Base-by-base conservation (phyloP, 2,888 invertebrate genomes). In the Andrena bicolor region DNA sequence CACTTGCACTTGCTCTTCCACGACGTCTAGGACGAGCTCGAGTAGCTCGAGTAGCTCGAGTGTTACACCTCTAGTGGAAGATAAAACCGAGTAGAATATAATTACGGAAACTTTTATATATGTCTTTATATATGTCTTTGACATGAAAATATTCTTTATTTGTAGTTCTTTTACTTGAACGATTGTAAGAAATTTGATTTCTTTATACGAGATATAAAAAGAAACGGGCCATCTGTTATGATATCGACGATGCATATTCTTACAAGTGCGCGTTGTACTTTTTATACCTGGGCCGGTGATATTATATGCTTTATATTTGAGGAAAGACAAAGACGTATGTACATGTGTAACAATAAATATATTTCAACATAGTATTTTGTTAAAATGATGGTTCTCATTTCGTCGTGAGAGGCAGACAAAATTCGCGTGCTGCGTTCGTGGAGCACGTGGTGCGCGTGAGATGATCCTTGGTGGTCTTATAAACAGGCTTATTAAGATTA, bases 401-500 rank as follows among this genome's bases (percentile, higher is more conserved):
- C 41, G 56, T 65, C 56, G 30, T 13, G 23, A 3, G 20, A 13
- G 6, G 16, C 30, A 28, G 30, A n/a, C 10, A 20, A 58, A 74
- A 66, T 66, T 58, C 20, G 5, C 28, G 23, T 16, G 28, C 16
- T 41, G 1, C 10, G 16, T 61, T 66, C 60, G 28, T 23, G 26
- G 23, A 66, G 8, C 66, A 64, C 56, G 65, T 56, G 58, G 1
- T 41, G 28, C 53, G 20, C 20, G 23, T 48, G 71, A 74, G 64
- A 70, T 84, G 80, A 82, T 82, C 41, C 41, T 41, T 69, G 74
- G 23, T 66, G 48, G 68, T 80, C 56, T 69, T 13, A 63, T 58
- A 68, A 53, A 68, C 76, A 87, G 81, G 88, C 88, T 91, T 88
- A 89, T 90, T 90, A 89, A 90, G 89, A 88, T 90, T 41, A 90